phyloP scores from a whole-genome alignment of 2,888 invertebrate species.

The Ferrisia virgata region DNA sequence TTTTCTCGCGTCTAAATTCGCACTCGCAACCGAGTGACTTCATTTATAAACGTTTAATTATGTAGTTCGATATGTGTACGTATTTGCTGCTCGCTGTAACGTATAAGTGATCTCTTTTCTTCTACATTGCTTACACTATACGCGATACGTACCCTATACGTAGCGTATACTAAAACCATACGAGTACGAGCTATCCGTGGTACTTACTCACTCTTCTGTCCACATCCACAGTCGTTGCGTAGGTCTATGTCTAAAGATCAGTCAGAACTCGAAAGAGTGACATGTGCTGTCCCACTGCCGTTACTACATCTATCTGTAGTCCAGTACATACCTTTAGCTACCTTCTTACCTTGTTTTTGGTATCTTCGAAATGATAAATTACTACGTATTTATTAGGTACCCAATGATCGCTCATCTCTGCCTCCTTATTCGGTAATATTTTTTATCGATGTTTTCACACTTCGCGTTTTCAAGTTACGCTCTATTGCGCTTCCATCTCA shows the following conservation, averaged over 20 bases:
- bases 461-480: background rate
- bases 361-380: background rate
- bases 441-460: background rate
- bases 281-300: no score
- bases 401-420: background rate
- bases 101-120: background rate
- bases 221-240: background rate
- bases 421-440: background rate
- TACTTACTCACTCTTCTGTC: no score
- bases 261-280: background rate
- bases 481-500: background rate
- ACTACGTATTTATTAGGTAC: background rate
- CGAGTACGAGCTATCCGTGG: no score
- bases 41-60: background rate
- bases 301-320: no score
- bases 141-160: background rate
- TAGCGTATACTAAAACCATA: background rate
- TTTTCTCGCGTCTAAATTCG: background rate
- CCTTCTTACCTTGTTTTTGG: background rate
- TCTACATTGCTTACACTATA: no score
- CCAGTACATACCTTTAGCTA: no score
- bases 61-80: background rate
- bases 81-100: background rate
- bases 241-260: background rate
- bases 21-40: background rate